These are phyloP conservation scores for Beroe forskalii DNA, from an alignment of 37 sponge, comb jelly and placozoan species.

Conservation along the genomic window DNA sequence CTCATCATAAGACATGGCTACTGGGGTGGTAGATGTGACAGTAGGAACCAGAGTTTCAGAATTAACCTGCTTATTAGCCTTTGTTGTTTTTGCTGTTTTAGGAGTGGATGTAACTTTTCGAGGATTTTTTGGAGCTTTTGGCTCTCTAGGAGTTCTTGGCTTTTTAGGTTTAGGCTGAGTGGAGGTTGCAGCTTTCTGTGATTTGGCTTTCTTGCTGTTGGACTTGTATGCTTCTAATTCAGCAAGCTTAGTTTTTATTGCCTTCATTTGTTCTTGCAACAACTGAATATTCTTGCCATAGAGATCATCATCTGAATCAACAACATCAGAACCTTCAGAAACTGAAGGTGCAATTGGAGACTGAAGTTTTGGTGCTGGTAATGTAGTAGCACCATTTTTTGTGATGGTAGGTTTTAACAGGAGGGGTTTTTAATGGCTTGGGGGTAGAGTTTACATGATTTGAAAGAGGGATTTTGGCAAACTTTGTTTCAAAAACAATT, in stretches of 20 bases:
- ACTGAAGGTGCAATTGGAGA: not conserved
- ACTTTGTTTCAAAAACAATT: constrained; percentile 66
- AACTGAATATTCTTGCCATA: constrained; percentile 28
- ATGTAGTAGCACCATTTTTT: constrained; percentile 19
- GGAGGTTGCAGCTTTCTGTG: not conserved
- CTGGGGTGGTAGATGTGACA: constrained; percentile 40
- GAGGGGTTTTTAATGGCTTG: not conserved
- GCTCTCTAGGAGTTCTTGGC: constrained; percentile 43
- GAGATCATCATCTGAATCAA: constrained; percentile 62
- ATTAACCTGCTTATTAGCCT: not conserved
- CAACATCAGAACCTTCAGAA: constrained; percentile 1
- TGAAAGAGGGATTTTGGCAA: constrained; percentile 28
- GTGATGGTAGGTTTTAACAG: not conserved
- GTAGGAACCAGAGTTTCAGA: constrained; percentile 36
- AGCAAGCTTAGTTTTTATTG: constrained; percentile 38
- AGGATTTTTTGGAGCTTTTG: not conserved
- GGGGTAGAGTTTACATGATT: not conserved
- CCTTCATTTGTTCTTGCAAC: constrained; percentile 45
- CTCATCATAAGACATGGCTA: constrained; percentile 93
- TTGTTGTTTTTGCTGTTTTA: not conserved
- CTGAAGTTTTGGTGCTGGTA: constrained; percentile 12
- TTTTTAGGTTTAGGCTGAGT: not conserved
- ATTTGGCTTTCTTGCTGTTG: not conserved
- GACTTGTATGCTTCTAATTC: constrained; percentile 52
- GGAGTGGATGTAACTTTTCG: constrained; percentile 42